Evolutionary conservation across 2,888 invertebrate species (phyloP), one percentile per base, ranked within the genome.

Genomic region (Athalia cordata): DNA sequence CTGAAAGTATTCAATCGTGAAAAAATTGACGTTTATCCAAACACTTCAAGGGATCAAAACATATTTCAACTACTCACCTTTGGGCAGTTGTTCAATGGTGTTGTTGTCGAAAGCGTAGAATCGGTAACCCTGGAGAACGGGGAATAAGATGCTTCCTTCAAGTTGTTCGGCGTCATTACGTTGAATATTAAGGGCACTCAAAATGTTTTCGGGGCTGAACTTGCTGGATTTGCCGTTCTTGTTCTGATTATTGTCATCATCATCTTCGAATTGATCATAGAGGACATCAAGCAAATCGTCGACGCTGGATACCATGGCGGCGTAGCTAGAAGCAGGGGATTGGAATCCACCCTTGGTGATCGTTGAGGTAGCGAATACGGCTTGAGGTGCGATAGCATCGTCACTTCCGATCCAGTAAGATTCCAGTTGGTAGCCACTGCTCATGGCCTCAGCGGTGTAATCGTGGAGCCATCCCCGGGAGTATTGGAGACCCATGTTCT

Each of bases 141-240:
- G 90, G 4, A 91, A 79, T 79, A 90, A 89, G 59, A 93, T 74
- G 49, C 91, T 90, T 50, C 92, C 93, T 91, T 94, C 94, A 0
- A 95, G 85, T 81, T 93, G 92, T 81, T 93, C 91, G 43, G 90
- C 86, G 65, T 91, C 87, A 1, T 93, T 89, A 8, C 88, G 89
- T 84, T 93, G 88, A 81, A 95, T 92, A 79, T 93, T 92, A 65
- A 95, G 89, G 82, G 93, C 88, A 76, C 93, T 89, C 6, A 92
- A 91, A 79, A 95, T 91, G 79, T 92, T 92, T 76, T 93, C 91
- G 61, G 93, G 92, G 0, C 92, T 90, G 87, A 75, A 75, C 43
- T 47, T 47, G 29, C 82, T 85, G 65, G 11, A 11, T 45, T 13
- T 67, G 29, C 64, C 0, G 7, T 75, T 75, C 29, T 62, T n/a